Percentiles rank a stretch among this genome's conserved stretches.
Evolutionary conservation across 2,797 vertebrate species (phyloP).

Genomic region (Fistularia commersonii): DNA sequence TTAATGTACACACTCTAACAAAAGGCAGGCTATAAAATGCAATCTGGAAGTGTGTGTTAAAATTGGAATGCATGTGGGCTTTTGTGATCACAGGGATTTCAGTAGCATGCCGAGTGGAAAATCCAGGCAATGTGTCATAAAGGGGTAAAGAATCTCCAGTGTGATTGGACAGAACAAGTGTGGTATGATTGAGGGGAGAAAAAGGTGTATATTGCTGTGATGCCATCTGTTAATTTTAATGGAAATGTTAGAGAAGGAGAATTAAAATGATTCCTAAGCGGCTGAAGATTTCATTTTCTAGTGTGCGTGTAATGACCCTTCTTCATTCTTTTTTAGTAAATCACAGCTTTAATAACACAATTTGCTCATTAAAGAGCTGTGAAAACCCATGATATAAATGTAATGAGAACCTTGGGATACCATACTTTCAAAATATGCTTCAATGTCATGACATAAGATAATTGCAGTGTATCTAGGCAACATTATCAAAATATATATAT

Average conservation of each 20-base stretch:
- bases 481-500: too few relatives aligned
- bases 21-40: conserved; percentile 44
- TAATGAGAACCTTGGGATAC: too few relatives aligned
- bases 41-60: conserved; percentile 35
- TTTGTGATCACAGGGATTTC: conserved; percentile 31
- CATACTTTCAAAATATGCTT: too few relatives aligned
- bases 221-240: conserved; percentile 14
- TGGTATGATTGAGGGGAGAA: conserved; percentile 22
- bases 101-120: conserved; percentile 33
- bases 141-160: conserved; percentile 9
- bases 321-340: too few relatives aligned
- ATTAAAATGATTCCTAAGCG: too few relatives aligned
- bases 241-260: background rate
- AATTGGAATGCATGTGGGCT: conserved; percentile 37
- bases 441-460: too few relatives aligned
- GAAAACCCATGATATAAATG: too few relatives aligned
- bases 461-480: too few relatives aligned
- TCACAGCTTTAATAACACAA: too few relatives aligned
- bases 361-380: too few relatives aligned
- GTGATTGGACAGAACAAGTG: conserved; percentile 19
- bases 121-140: conserved; percentile 24
- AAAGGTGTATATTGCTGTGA: conserved; percentile 11
- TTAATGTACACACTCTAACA: conserved; percentile 55
- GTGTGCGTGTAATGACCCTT: too few relatives aligned
- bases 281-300: too few relatives aligned